These are phyloP conservation scores for Tupiocoris notatus DNA, from an alignment of 2,888 invertebrate genomes.

Conservation along the genomic window DNA sequence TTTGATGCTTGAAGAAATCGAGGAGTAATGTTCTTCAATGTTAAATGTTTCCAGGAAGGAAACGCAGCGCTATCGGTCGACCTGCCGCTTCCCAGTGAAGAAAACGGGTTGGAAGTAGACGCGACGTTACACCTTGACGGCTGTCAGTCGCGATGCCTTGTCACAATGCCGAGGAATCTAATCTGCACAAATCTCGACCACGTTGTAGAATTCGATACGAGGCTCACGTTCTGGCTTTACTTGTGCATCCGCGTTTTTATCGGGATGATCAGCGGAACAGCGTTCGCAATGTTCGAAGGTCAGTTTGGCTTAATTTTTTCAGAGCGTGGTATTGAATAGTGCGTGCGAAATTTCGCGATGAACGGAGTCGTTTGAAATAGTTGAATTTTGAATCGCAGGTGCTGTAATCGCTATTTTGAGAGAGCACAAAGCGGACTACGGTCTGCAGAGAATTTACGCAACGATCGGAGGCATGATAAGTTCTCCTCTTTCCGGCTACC, in stretches of 20 bases:
- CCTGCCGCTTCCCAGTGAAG: slow-evolving; percentile 48
- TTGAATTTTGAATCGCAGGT: slow-evolving; percentile 53
- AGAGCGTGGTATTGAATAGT: background rate
- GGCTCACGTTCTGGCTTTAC: slow-evolving; percentile 72
- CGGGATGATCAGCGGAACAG: slow-evolving; percentile 70
- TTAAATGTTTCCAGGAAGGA: slow-evolving; percentile 30
- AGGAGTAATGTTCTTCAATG: too few relatives aligned
- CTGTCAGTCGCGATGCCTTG: slow-evolving; percentile 63
- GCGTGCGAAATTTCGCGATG: background rate
- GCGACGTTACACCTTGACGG: slow-evolving; percentile 53
- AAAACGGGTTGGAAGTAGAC: slow-evolving; percentile 49
- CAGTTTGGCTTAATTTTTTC: too few relatives aligned
- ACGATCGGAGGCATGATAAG: slow-evolving; percentile 76
- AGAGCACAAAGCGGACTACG: slow-evolving; percentile 75
- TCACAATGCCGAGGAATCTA: slow-evolving; percentile 59
- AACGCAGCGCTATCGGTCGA: slow-evolving; percentile 18
- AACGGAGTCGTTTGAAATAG: background rate
- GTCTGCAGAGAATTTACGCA: slow-evolving; percentile 72
- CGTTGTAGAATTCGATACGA: slow-evolving; percentile 63
- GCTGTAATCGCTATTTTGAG: slow-evolving; percentile 73
- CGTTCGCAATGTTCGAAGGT: slow-evolving; percentile 75
- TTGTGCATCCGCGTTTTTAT: slow-evolving; percentile 61
- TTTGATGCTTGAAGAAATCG: too few relatives aligned
- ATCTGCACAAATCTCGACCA: slow-evolving; percentile 63
- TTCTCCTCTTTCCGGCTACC: slow-evolving; percentile 71